Conservation (phyloP, 37 sponge, comb jelly and placozoan species). For the Aplysina aerophoba region DNA sequence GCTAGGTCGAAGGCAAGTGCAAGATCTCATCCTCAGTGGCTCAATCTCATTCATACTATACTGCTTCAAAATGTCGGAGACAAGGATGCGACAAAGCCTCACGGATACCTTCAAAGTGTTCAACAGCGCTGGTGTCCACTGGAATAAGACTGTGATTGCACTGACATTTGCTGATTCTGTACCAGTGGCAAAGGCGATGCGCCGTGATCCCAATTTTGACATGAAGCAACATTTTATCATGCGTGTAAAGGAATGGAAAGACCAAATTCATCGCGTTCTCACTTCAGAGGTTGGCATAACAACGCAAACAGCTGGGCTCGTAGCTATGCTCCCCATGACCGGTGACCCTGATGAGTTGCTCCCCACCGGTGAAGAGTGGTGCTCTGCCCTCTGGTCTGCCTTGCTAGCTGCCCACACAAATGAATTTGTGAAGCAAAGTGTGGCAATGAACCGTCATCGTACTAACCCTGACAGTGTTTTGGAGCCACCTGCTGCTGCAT, state of each 20-base stretch:
- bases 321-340: background rate
- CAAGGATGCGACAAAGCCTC: background rate
- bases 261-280: too few relatives aligned
- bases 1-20: background rate
- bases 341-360: background rate
- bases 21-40: background rate
- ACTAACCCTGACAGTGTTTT: too few relatives aligned
- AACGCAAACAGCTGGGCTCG: too few relatives aligned
- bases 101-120: background rate
- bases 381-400: background rate
- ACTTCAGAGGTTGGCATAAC: too few relatives aligned
- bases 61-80: constrained; percentile 18
- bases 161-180: constrained; percentile 6
- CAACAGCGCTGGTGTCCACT: background rate
- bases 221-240: too few relatives aligned
- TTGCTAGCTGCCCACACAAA: background rate
- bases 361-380: background rate
- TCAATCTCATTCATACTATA: background rate
- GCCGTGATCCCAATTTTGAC: too few relatives aligned
- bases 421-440: too few relatives aligned
- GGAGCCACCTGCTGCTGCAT: too few relatives aligned
- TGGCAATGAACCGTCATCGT: too few relatives aligned
- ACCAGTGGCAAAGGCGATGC: too few relatives aligned
- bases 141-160: background rate
- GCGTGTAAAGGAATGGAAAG: too few relatives aligned